Evolutionary conservation across 2,888 invertebrate species (phyloP).

Genomic region (Magallana nippona): DNA sequence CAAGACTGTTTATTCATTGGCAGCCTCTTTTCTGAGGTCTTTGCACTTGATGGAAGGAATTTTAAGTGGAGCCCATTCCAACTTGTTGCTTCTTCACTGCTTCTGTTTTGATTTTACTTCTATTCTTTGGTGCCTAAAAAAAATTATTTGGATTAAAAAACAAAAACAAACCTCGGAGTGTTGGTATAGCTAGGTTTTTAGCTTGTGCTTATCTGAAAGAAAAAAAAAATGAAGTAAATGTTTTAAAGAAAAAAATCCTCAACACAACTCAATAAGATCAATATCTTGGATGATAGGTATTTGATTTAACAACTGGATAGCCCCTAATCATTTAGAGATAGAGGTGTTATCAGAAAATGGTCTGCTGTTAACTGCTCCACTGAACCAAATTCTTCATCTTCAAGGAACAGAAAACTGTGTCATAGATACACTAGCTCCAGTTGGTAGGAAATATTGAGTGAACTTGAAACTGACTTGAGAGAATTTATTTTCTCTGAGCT

Average conservation of each 20-base stretch:
- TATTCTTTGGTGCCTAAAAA: neutral
- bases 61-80: conserved; percentile 1
- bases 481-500: conserved; percentile 31
- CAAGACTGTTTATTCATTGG: conserved; percentile 4
- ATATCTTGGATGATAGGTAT: neutral
- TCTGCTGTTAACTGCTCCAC: neutral
- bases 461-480: neutral
- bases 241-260: neutral
- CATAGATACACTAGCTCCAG: conserved; percentile 1
- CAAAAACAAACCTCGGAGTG: neutral
- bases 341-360: conserved; percentile 15
- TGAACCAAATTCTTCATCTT: neutral
- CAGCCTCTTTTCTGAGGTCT: neutral
- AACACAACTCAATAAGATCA: neutral
- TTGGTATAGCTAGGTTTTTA: too few species aligned
- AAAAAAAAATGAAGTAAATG: neutral
- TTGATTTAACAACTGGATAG: conserved; percentile 2
- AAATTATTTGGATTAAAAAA: neutral
- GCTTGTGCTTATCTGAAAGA: neutral
- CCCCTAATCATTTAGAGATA: conserved; percentile 10
- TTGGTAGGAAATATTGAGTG: conserved; percentile 12
- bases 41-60: conserved; percentile 24
- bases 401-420: neutral
- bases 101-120: conserved; percentile 25
- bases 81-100: conserved; percentile 14